Conservation (phyloP, 2,797 vertebrate species). For the Dryobates pubescens region DNA sequence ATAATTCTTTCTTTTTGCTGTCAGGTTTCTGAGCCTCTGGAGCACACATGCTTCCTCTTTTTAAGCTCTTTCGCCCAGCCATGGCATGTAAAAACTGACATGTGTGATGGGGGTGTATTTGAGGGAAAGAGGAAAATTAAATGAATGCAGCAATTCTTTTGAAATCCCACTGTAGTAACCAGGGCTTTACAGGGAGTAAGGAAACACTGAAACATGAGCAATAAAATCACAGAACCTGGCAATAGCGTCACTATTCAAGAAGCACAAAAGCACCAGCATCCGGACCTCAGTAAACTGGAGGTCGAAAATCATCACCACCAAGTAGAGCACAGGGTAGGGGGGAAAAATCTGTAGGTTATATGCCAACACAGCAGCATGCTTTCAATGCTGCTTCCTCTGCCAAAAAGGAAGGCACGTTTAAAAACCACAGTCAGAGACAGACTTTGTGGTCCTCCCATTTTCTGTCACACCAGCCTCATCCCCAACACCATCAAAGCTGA, state of each 20-base stretch:
- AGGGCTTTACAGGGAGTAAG: not conserved
- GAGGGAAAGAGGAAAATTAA: not conserved
- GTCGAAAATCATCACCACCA: not conserved
- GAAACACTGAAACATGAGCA: not conserved
- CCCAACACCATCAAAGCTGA: not conserved
- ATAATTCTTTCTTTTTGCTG: constrained; percentile 37
- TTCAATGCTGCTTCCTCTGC: not conserved
- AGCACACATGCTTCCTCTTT: constrained; percentile 47
- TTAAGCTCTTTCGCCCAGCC: not conserved
- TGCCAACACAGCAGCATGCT: not conserved
- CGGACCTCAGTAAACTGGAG: not conserved
- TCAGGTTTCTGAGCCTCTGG: constrained; percentile 31
- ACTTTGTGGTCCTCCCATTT: constrained; percentile 5
- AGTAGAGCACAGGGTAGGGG: not conserved
- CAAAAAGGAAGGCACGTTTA: not conserved
- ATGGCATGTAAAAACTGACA: not conserved
- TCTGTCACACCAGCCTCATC: not conserved
- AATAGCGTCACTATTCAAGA: not conserved
- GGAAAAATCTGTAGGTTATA: not conserved
- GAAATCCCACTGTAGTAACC: not conserved
- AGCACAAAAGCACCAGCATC: not conserved
- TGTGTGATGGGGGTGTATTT: not conserved
- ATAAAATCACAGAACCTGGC: not conserved
- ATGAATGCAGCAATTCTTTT: not conserved
- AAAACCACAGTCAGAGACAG: not conserved